Base-by-base conservation (phyloP, 1,140 invertebrate genomes). In the Pygmarrhopalites habei region DNA sequence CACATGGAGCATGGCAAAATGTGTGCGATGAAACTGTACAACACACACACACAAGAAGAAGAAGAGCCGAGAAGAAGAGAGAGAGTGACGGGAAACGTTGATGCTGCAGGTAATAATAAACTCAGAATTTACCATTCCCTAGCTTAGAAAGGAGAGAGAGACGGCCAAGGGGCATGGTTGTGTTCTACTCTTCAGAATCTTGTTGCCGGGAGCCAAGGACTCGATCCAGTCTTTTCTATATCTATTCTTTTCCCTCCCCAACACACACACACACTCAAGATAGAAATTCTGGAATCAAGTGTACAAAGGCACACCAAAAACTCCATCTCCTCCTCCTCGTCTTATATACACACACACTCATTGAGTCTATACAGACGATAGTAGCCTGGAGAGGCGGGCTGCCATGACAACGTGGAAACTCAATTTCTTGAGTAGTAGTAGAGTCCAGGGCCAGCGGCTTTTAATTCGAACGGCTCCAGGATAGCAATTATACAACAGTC, bases 31-130 rank as follows among this genome's bases (percentile, higher is more conserved):
- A n/a, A n/a, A n/a, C n/a, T n/a, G n/a, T n/a, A n/a, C n/a, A n/a
- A n/a, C n/a, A n/a, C n/a, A n/a, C n/a, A n/a, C n/a, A n/a, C n/a
- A n/a, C n/a, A n/a, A n/a, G n/a, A n/a, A 26, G 29, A 35, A 58
- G 5, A 28, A 46, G 43, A 58, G 57, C 35, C 7, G 57, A 46
- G 43, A n/a, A 46, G 35, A 64, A 47, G 43, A 29, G 52, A 51
- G 58, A 64, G 51, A 64, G 53, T 57, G 44, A 64, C 46, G 55
- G 43, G 62, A 39, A 39, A 51, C 57, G 65, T 49, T 59, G 52
- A 62, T 66, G 65, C 65, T 62, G 55, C 52, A 59, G 65, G 65
- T 66, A 66, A 66, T 66, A 66, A 66, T 66, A 66, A 66, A 66
- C 65, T 66, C 60, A 23, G 60, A 58, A 66, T 66, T 66, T 66